Base-by-base conservation (phyloP, 2,113 vertebrate species). In the Parotia lawesii region DNA sequence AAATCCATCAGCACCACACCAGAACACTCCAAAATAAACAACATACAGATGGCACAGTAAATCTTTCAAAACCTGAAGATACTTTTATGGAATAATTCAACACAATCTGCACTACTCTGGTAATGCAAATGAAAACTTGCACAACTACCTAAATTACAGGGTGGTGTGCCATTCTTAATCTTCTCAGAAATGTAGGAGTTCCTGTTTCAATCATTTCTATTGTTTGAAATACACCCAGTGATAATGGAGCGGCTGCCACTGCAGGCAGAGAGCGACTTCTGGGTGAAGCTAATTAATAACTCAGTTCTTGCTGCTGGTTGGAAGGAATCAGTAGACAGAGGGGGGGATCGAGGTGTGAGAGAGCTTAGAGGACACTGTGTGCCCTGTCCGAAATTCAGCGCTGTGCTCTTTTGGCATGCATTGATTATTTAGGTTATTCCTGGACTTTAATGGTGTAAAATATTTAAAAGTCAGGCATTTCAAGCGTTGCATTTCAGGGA, bases 141-240 rank as follows among this genome's bases (percentile, higher is more conserved):
- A 95, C 64, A 88, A 69, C 78, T 73, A 82, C 91, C 89, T 61
- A 96, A 97, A 94, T 96, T 91, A 94, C 95, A 97, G 96, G 97
- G 95, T 96, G 96, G 79, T 23, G 60, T 89, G 96, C 91, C 95
- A 84, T 73, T 96, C 93, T 92, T 94, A 51, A 84, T 93, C 90
- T 95, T 66, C 88, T 51, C 16, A 92, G 73, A 87, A 94, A 91
- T 82, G 95, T 83, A 94, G 96, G 97, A 88, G 96, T 95, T 84
- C 87, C 94, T 92, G 94, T 92, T 88, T 96, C 95, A 94, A 87
- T 89, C 92, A 90, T 75, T 95, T 70, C 95, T 85, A 91, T 96
- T 95, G 96, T 96, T 70, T 91, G 88, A 94, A 89, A 69, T 79
- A 38, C 57, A 89, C 27, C n/a, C 51, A 44, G 65, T 75, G 92